Evolutionary conservation across 37 sponge, comb jelly and placozoan genomes (phyloP).

Genomic region (Chondrosia reniformis): DNA sequence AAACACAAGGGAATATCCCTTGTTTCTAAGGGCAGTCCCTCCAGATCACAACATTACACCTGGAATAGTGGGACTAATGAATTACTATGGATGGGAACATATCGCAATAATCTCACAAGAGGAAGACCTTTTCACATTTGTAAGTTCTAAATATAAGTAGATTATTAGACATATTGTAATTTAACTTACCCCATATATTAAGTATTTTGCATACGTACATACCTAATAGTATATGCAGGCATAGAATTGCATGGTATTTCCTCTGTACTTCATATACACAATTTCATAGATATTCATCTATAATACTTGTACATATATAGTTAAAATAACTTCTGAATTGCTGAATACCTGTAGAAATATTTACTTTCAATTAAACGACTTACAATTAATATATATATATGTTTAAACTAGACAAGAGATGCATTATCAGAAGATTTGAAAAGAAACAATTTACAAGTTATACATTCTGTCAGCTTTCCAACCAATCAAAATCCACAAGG

Average conservation of each 20-base stretch:
- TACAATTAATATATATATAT: background rate
- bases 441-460: background rate
- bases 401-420: background rate
- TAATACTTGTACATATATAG: background rate
- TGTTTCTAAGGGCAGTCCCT: slow-evolving; percentile 21
- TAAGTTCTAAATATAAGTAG: background rate
- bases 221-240: no score
- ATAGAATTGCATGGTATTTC: no score
- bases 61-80: background rate
- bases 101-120: slow-evolving; percentile 3
- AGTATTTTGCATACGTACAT: background rate
- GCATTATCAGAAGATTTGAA: background rate
- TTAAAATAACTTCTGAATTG: background rate
- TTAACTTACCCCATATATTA: background rate
- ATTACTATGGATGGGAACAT: slow-evolving; percentile 1
- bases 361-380: no score
- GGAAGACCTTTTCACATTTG: slow-evolving; percentile 13
- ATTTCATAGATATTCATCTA: background rate
- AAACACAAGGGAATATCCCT: background rate
- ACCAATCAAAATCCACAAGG: background rate
- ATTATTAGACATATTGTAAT: background rate
- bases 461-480: background rate
- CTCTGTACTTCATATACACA: background rate
- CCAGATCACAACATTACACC: background rate
- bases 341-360: no score